These are phyloP conservation scores for Plestiodon gilberti DNA, from an alignment of 2,113 vertebrate species.

Conservation along the genomic window DNA sequence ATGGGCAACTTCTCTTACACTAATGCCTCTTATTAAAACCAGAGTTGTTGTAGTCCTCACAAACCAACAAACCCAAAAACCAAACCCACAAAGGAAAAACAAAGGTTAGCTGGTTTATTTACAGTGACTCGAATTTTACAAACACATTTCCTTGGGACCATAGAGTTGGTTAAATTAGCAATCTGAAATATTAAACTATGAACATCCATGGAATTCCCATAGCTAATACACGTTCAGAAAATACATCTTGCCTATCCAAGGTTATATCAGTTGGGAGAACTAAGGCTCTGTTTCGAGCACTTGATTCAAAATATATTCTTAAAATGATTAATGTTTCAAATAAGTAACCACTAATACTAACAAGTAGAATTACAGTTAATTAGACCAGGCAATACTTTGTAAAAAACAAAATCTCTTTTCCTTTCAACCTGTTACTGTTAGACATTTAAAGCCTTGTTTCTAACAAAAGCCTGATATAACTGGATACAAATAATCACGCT, in stretches of 20 bases:
- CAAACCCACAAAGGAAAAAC: background rate
- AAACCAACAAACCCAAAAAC: background rate
- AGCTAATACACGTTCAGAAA: accelerated
- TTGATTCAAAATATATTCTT: background rate
- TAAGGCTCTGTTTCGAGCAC: background rate
- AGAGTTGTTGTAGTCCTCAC: background rate
- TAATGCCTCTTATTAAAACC: background rate
- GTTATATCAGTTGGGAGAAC: accelerated
- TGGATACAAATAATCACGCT: background rate
- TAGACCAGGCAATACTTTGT: background rate
- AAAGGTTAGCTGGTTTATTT: background rate
- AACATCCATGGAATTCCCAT: accelerated
- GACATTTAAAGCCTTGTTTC: slow-evolving; percentile 4
- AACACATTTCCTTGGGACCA: background rate
- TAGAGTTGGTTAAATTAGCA: background rate
- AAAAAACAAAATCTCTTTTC: background rate
- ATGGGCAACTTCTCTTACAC: accelerated
- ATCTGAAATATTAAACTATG: background rate
- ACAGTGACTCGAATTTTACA: background rate
- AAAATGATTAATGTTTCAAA: background rate
- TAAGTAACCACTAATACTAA: background rate
- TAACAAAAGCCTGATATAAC: slow-evolving; percentile 7
- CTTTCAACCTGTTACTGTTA: background rate
- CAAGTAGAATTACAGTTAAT: background rate
- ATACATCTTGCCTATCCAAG: background rate